Conservation (phyloP, 35 echinoderm and acorn worm genomes). For the Amphiura filiformis region DNA sequence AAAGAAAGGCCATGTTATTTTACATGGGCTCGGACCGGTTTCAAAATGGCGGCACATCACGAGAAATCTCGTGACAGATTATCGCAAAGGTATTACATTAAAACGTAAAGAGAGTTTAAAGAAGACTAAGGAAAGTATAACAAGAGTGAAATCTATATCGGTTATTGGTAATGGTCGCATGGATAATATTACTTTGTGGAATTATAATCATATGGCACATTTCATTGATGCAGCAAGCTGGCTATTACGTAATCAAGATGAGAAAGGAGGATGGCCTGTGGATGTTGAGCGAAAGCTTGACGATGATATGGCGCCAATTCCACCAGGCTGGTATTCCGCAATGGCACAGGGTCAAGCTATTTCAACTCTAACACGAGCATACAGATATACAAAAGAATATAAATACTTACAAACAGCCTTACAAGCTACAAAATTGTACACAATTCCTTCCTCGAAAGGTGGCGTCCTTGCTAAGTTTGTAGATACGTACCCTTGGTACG, state of each 20-base stretch:
- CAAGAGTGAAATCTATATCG: constrained; percentile 54
- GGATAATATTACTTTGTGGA: constrained; percentile 71
- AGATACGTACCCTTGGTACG: constrained; percentile 85
- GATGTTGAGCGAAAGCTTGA: constrained; percentile 55
- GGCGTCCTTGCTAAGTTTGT: constrained; percentile 77
- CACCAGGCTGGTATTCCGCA: constrained; percentile 81
- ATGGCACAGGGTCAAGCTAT: constrained; percentile 96
- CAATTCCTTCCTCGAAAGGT: constrained; percentile 60
- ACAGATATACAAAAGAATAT: constrained; percentile 38
- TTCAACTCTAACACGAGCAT: constrained; percentile 70
- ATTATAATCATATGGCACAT: constrained; percentile 71
- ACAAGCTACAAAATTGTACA: constrained; percentile 58
- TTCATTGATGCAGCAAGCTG: constrained; percentile 81
- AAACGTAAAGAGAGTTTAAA: constrained; percentile 38
- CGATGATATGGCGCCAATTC: constrained; percentile 51
- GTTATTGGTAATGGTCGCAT: constrained; percentile 68
- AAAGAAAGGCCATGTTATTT: constrained; percentile 37
- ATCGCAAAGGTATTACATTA: constrained; percentile 62
- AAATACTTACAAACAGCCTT: constrained; percentile 65
- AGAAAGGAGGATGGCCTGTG: constrained; percentile 81
- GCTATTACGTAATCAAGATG: constrained; percentile 75
- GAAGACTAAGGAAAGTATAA: constrained; percentile 35
- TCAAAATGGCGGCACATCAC: constrained; percentile 71
- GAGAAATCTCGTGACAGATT: constrained; percentile 59
- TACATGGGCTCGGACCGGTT: constrained; percentile 63